Evolutionary conservation across 2,888 invertebrate genomes (phyloP).

Genomic region (Heliconius ismenius): DNA sequence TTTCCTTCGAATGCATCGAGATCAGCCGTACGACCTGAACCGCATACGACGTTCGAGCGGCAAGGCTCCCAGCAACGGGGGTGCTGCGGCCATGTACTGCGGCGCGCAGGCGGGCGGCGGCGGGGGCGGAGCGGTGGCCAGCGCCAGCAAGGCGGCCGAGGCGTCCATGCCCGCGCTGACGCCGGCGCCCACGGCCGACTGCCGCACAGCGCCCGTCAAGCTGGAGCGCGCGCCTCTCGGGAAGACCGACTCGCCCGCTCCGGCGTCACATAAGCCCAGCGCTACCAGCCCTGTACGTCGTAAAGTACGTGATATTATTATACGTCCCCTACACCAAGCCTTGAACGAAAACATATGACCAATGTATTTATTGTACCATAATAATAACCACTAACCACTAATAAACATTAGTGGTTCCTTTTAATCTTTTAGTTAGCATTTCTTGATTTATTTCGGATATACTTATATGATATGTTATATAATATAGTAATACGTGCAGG

Average conservation of each 20-base stretch:
- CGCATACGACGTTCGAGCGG: constrained; percentile 86
- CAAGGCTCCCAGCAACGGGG: constrained; percentile 56
- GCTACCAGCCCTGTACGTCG: constrained; percentile 85
- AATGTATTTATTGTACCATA: too few species aligned
- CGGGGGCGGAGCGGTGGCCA: constrained; percentile 77
- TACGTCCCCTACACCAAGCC: not conserved
- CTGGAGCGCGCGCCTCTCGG: constrained; percentile 68
- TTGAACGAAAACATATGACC: not conserved
- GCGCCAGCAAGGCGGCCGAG: constrained; percentile 50
- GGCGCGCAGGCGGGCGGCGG: constrained; percentile 43
- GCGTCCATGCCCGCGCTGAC: constrained; percentile 48
- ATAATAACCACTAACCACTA: too few species aligned
- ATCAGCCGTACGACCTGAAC: constrained; percentile 92
- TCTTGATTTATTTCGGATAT: too few species aligned
- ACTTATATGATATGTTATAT: too few species aligned
- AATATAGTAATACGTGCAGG: constrained; percentile 58
- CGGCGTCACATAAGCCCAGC: constrained; percentile 57
- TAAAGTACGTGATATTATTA: constrained; percentile 49
- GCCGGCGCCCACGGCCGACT: constrained; percentile 47
- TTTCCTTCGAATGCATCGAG: constrained; percentile 94
- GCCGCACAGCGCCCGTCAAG: constrained; percentile 59
- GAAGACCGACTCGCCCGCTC: constrained; percentile 58
- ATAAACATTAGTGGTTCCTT: too few species aligned
- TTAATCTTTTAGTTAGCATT: too few species aligned
- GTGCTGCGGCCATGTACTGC: constrained; percentile 54